These are phyloP conservation scores for Petroica traversi DNA, from an alignment of 2,113 vertebrate genomes.

Conservation along the genomic window DNA sequence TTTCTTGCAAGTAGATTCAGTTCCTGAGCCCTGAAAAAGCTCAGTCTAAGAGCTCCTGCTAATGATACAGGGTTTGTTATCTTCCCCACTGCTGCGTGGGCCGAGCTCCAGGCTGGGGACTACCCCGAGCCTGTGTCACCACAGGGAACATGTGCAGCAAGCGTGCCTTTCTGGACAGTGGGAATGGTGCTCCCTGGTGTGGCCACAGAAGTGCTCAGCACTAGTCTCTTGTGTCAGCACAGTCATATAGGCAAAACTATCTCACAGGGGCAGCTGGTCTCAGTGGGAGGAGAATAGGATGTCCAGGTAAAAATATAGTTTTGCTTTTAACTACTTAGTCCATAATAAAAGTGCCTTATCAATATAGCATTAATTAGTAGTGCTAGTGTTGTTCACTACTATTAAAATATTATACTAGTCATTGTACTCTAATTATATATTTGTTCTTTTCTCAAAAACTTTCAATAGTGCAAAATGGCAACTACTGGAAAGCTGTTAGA, in stretches of 20 bases:
- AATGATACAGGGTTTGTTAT: neutral
- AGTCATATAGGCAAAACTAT: neutral
- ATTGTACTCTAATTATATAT: neutral
- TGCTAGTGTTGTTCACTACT: neutral
- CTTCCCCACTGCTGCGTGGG: neutral
- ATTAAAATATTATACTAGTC: neutral
- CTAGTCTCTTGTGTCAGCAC: neutral
- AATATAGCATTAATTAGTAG: neutral
- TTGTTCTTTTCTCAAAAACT: neutral
- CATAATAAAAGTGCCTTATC: neutral
- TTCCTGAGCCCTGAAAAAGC: neutral
- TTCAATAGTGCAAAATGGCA: neutral
- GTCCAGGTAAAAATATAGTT: neutral
- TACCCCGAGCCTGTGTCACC: rapidly evolving
- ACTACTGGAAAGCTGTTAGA: neutral
- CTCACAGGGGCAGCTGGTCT: neutral
- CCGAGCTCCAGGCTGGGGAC: neutral
- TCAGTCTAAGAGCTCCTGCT: neutral
- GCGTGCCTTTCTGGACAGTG: neutral
- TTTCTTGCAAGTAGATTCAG: neutral
- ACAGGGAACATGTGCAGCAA: rapidly evolving
- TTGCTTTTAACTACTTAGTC: neutral
- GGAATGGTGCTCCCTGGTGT: neutral
- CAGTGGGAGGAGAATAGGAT: neutral
- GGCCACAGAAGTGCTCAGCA: neutral